Evolutionary conservation across 1,140 invertebrate species (phyloP), one percentile per base, ranked within the genome.

Genomic region (Proctacanthus coquilletti): DNA sequence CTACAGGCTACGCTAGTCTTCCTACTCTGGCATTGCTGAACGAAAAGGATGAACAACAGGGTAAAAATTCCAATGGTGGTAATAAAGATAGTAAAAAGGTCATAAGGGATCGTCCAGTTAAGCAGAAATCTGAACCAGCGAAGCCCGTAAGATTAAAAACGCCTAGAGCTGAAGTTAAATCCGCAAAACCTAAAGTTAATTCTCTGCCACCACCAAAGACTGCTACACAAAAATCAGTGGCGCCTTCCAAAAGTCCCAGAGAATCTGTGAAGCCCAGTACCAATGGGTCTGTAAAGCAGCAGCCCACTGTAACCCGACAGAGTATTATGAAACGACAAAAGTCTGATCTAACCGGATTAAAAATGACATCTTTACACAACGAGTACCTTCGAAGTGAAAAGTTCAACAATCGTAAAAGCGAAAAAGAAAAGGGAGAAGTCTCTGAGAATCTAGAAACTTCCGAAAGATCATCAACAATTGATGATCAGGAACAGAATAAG

Each of bases 1-100:
- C 74, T 13, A 75, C 72, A 2, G 72, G 72, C 1, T 76, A 74
- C 30, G 72, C 73, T 3, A 76, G 72, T 54, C 45, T 76, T 38
- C 74, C 74, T 3, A 73, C 73, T 0, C 49, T 77, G 34, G 58
- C 65, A 4, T 42, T 69, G 19, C 46, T 66, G 4, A 64, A 65
- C 14, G 65, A 69, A 33, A 53, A 54, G 33, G 47, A 52, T 19
- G 50, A 60, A 25, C 46, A 52, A 21, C 42, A 52, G 42, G 43
- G 46, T 17, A 41, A 47, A 30, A 27, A n/a, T n/a, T n/a, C n/a
- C n/a, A n/a, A n/a, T n/a, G n/a, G n/a, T n/a, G n/a, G 35, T n/a
- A 21, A 13, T 32, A 23, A 35, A 44, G 4, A 41, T 9, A 5
- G 23, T 36, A 36, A 42, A 30, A 41, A 49, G 36, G 40, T 46